phyloP scores from a whole-genome alignment of 2,888 invertebrate species.

The Poecilobothrus nobilitatus region DNA sequence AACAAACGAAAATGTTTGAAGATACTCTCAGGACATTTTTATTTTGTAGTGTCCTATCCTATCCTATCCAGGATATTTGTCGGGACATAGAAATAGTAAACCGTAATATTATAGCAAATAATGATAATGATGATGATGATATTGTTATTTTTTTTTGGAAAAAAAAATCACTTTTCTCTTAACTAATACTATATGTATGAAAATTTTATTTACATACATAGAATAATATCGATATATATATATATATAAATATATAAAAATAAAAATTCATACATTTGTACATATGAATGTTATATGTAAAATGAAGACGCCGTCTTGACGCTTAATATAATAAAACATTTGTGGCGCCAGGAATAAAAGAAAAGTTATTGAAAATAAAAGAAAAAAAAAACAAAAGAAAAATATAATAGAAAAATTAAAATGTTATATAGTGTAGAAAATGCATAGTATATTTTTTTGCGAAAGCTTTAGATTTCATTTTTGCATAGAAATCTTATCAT shows the following conservation, averaged over 20 bases:
- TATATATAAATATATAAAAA: no score
- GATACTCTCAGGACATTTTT: background rate
- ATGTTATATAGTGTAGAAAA: background rate
- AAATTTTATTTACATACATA: no score
- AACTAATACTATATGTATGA: background rate
- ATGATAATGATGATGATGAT: background rate
- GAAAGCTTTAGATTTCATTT: background rate
- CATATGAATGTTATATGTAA: background rate
- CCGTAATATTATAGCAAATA: background rate
- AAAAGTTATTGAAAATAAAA: background rate
- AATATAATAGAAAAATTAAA: background rate
- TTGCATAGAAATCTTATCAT: background rate
- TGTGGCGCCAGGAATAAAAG: constrained; percentile 7
- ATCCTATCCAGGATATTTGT: constrained; percentile 4
- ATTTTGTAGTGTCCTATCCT: constrained; percentile 2
- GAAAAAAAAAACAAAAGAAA: background rate
- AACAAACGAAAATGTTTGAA: background rate
- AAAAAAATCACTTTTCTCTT: background rate
- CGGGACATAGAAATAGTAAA: background rate
- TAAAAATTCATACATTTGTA: no score
- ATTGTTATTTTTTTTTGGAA: background rate
- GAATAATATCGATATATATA: no score
- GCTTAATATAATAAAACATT: constrained; percentile 19
- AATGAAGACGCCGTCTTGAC: constrained; percentile 29
- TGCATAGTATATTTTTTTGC: background rate